Conservation (phyloP, 1,140 invertebrate genomes). For the Anastrepha ludens region DNA sequence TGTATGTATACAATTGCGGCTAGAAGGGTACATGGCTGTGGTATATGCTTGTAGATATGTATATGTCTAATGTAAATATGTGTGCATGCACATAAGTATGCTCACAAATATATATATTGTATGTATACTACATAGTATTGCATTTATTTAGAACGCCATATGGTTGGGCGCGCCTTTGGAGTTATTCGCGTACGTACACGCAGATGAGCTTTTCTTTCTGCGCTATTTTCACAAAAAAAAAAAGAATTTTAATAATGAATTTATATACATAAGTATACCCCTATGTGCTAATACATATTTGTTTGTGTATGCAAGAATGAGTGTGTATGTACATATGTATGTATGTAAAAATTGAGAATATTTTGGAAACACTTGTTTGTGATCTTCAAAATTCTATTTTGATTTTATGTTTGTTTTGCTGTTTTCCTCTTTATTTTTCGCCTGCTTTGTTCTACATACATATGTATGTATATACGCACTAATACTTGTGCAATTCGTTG, state of each 20-base stretch:
- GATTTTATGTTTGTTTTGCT: neutral
- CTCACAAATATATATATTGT: too few relatives aligned
- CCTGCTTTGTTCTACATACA: neutral
- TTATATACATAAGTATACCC: neutral
- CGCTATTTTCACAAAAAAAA: neutral
- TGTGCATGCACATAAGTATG: neutral
- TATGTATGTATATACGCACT: neutral
- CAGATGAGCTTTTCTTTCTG: neutral
- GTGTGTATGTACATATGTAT: neutral
- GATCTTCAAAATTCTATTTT: conserved; percentile 42
- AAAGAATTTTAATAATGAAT: neutral
- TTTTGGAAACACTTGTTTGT: conserved; percentile 17
- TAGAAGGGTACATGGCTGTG: neutral
- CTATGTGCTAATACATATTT: too few relatives aligned
- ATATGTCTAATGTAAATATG: neutral
- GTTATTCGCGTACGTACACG: neutral
- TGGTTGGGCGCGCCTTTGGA: conserved; percentile 1
- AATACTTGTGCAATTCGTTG: neutral
- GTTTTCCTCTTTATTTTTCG: too few relatives aligned
- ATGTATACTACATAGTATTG: neutral
- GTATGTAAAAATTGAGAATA: neutral
- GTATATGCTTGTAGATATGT: neutral
- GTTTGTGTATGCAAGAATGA: neutral
- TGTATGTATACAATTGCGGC: neutral
- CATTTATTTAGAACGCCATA: conserved; percentile 28